A percentile compares a stretch with the other conserved stretches of the same genome.
These are phyloP conservation scores for Enteromius afrohamiltoni DNA, from an alignment of 2,797 vertebrate species.

Conservation along the genomic window DNA sequence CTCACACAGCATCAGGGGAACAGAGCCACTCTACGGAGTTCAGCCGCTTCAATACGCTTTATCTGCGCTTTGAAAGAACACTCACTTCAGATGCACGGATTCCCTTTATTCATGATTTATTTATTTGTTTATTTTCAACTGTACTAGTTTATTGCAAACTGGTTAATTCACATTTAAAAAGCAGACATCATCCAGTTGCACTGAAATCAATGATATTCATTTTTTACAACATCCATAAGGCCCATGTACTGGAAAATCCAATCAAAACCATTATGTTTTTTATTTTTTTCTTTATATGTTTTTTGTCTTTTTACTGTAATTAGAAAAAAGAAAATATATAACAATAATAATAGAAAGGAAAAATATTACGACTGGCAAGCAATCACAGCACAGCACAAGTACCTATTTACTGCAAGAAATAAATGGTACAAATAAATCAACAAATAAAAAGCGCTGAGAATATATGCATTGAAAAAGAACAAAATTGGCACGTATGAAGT, in stretches of 20 bases:
- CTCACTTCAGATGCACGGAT: constrained; percentile 76
- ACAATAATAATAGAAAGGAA: constrained; percentile 87
- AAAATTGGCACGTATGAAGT: constrained; percentile 81
- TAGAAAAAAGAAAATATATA: constrained; percentile 87
- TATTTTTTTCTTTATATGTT: constrained; percentile 81
- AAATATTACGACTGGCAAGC: constrained; percentile 95
- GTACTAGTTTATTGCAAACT: constrained; percentile 98
- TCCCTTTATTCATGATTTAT: constrained; percentile 90
- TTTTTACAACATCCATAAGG: constrained; percentile 96
- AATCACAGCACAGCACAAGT: constrained; percentile 98
- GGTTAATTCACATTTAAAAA: constrained; percentile 99
- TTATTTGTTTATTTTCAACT: constrained; percentile 83
- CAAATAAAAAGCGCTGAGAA: constrained; percentile 52
- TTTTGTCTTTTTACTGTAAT: constrained; percentile 85
- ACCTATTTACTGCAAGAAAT: constrained; percentile 93
- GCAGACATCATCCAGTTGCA: constrained; percentile 97
- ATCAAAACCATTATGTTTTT: constrained; percentile 93
- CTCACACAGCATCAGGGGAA: constrained; percentile 5
- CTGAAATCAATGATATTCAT: constrained; percentile 93
- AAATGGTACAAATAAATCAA: constrained; percentile 80
- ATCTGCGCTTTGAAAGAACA: constrained; percentile 58
- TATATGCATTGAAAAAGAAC: constrained; percentile 65
- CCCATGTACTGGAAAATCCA: constrained; percentile 98
- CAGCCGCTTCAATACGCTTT: constrained; percentile 16
- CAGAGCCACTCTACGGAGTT: constrained; percentile 3